Evolutionary conservation across 2,113 vertebrate species (phyloP), one percentile per base, ranked within the genome.

Genomic region (Caloenas nicobarica): DNA sequence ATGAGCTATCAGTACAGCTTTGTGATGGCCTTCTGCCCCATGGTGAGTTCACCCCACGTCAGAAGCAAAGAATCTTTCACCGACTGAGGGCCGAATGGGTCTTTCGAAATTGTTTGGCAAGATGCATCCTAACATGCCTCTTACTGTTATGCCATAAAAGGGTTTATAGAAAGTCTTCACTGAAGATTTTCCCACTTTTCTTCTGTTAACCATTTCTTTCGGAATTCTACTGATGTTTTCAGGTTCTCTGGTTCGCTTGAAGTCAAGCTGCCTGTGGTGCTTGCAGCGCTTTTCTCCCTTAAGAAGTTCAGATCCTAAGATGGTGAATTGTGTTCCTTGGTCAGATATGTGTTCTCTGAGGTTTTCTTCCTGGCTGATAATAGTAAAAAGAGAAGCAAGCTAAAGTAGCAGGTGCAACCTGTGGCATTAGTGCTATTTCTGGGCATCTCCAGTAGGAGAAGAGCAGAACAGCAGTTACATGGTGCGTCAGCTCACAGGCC

Each of bases 51-150:
- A 61, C 34, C 17, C n/a, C 31, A 3, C 22, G 17, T 83, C 38
- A 82, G 82, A 86, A 95, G 88, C 68, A 70, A 77, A 40, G 40
- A 83, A n/a, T 65, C 60, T 83, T 42, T 81, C 50, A 40, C 48
- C 74, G 60, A 29, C 78, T 53, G 62, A 82, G 62, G 34, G 29
- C 70, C 93, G 53, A 95, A 93, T 25, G 66, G 48, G 34, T 91
- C 66, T 88, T 96, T 82, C 79, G 91, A 34, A 87, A 93, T 48
- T 72, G 1, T 89, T 94, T 91, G 79, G n/a, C 62, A 76, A 91
- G 40, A 11, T 36, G 40, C 18, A n/a, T 82, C 21, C 79, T 76
- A 68, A 80, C 13, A 53, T 81, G 8, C 21, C 71, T 81, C 50
- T 89, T 84, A 62, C 25, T 36, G 14, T 83, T 83, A 36, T 21